phyloP scores from a whole-genome alignment of 2,113 vertebrate genomes.

The Orcinus orca region DNA sequence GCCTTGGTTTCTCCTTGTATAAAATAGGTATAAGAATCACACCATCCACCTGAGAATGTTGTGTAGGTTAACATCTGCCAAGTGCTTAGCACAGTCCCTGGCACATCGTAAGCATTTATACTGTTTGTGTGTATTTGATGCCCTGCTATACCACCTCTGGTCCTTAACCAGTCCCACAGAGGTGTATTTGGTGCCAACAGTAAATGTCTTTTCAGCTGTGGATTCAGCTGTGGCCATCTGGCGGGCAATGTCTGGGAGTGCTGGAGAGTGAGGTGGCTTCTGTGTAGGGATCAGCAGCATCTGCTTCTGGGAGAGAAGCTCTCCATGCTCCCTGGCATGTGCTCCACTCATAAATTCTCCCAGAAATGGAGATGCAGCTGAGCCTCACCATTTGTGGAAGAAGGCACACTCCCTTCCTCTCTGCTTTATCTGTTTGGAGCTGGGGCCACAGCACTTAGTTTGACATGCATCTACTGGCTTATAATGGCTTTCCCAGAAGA shows the following conservation, averaged over 20 bases:
- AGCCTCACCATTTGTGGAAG: constrained; percentile 55
- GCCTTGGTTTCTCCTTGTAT: not conserved
- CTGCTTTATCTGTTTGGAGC: constrained; percentile 17
- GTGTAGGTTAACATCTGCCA: not conserved
- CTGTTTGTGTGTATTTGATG: not conserved
- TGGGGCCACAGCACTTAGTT: not conserved
- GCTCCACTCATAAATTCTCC: constrained; percentile 76
- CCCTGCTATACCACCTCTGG: constrained; percentile 1
- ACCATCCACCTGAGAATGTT: not conserved
- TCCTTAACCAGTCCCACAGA: constrained; percentile 8
- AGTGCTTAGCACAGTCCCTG: not conserved
- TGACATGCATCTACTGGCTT: constrained; percentile 39
- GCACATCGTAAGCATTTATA: not conserved
- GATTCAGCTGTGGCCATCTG: constrained; percentile 61
- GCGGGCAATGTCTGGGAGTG: constrained; percentile 31
- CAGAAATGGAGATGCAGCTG: constrained; percentile 70
- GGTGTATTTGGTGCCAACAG: not conserved
- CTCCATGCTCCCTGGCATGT: constrained; percentile 51
- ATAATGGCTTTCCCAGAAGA: constrained; percentile 40
- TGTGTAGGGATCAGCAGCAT: constrained; percentile 53
- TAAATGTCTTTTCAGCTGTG: constrained; percentile 51
- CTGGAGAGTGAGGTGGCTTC: constrained; percentile 13
- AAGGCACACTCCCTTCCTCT: not conserved
- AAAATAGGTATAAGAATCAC: not conserved
- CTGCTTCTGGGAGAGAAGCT: constrained; percentile 56